Conservation (phyloP, 2,797 vertebrate genomes). For the Amphiprion clarkii region DNA sequence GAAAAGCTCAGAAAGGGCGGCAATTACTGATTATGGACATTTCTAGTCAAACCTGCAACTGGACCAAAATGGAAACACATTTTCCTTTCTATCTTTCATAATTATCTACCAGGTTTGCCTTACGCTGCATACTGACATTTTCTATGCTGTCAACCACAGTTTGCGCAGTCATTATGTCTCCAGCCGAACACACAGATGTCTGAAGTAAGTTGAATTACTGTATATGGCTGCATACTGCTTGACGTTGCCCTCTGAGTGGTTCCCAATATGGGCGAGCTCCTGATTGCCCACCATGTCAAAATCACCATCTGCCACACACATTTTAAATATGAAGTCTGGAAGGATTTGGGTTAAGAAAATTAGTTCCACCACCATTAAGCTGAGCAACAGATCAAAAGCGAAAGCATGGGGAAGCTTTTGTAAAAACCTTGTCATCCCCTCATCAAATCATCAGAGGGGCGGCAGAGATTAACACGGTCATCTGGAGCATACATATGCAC, state of each 20-base stretch:
- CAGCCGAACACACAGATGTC: slow-evolving; percentile 48
- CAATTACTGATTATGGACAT: background rate
- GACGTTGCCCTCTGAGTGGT: slow-evolving; percentile 31
- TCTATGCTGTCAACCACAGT: slow-evolving; percentile 12
- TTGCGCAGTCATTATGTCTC: slow-evolving; percentile 34
- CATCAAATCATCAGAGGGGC: slow-evolving; percentile 56
- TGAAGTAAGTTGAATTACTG: slow-evolving; percentile 31
- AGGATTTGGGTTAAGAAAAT: slow-evolving; percentile 57
- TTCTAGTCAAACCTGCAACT: background rate
- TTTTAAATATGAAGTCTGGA: slow-evolving; percentile 52
- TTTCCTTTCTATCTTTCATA: background rate
- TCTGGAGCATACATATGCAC: slow-evolving; percentile 49
- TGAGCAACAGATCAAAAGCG: slow-evolving; percentile 52
- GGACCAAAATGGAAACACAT: background rate
- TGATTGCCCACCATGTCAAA: slow-evolving; percentile 52
- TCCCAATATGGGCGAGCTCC: slow-evolving; percentile 31
- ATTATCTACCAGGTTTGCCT: slow-evolving; percentile 1
- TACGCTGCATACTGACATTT: slow-evolving; percentile 7
- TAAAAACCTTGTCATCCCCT: slow-evolving; percentile 52
- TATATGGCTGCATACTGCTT: slow-evolving; percentile 23
- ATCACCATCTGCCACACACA: slow-evolving; percentile 51
- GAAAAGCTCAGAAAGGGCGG: background rate
- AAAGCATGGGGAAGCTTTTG: slow-evolving; percentile 51
- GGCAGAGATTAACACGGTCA: slow-evolving; percentile 54
- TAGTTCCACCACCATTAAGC: slow-evolving; percentile 36